A percentile compares a stretch with the other conserved stretches of the same genome.
phyloP scores from a whole-genome alignment of 2,888 invertebrate species.

The Agrotis segetum region DNA sequence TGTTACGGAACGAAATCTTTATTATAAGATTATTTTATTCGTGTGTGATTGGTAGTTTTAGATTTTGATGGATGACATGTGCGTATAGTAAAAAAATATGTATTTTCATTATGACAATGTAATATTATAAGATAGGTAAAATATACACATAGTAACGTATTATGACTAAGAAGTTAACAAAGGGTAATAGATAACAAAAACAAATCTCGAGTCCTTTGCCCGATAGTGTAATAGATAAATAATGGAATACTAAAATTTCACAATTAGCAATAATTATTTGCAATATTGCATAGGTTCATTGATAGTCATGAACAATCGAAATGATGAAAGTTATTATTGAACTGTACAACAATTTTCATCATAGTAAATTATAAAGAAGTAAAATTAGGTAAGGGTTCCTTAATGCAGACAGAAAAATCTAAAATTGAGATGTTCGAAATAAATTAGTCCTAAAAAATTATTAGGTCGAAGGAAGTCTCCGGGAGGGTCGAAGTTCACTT shows the following conservation, averaged over 20 bases:
- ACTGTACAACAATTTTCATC: slow-evolving; percentile 7
- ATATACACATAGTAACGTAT: not conserved
- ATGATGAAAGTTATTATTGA: slow-evolving; percentile 27
- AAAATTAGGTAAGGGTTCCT: not conserved
- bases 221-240: slow-evolving; percentile 43
- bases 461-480: slow-evolving; percentile 76
- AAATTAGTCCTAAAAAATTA: slow-evolving; percentile 1
- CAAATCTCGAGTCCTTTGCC: slow-evolving; percentile 47
- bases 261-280: slow-evolving; percentile 38
- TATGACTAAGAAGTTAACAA: slow-evolving; percentile 28
- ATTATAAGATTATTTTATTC: not conserved
- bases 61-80: not conserved
- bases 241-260: slow-evolving; percentile 40
- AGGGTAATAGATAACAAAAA: slow-evolving; percentile 35
- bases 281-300: slow-evolving; percentile 26
- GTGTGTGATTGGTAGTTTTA: not conserved
- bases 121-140: not conserved
- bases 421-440: not conserved
- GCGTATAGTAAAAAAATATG: not conserved
- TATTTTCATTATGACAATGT: slow-evolving; percentile 1
- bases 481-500: slow-evolving; percentile 80
- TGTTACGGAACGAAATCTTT: not conserved
- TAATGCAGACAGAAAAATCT: not conserved
- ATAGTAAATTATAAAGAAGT: not conserved
- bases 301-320: slow-evolving; percentile 5